Conservation (phyloP, 2,113 vertebrate species). For the Phylloscopus whistleri region DNA sequence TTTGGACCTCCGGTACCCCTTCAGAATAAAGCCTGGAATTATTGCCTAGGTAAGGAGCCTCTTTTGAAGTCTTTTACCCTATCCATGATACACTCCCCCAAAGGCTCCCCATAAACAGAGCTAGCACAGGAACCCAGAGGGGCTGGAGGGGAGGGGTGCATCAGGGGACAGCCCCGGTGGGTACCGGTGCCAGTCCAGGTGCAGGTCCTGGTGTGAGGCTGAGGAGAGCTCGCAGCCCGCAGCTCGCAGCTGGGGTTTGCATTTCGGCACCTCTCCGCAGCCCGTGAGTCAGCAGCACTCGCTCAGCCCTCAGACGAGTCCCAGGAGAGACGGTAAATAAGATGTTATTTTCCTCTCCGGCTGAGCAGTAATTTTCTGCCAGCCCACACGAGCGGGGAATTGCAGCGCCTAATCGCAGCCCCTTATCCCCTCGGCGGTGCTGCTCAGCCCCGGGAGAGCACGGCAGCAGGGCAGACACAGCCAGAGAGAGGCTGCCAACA, state of each 20-base stretch:
- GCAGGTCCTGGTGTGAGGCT: rapidly evolving
- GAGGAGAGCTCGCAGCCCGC: rapidly evolving
- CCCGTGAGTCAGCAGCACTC: slow-evolving; percentile 24
- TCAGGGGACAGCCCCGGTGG: neutral
- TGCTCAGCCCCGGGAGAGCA: neutral
- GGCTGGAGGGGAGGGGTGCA: no score
- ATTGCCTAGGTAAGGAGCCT: no score
- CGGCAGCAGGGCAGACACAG: neutral
- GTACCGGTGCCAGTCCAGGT: rapidly evolving
- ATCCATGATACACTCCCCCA: no score
- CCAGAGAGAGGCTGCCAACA: rapidly evolving
- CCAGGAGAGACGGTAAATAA: slow-evolving; percentile 49
- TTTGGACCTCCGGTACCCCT: no score
- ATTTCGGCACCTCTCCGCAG: neutral
- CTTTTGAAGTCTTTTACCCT: no score
- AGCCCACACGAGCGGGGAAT: slow-evolving; percentile 18
- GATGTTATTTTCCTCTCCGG: slow-evolving; percentile 46
- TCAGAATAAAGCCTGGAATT: no score
- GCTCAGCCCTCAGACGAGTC: slow-evolving; percentile 41
- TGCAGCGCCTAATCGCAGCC: neutral
- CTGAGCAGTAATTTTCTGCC: slow-evolving; percentile 57
- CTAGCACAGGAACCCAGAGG: no score
- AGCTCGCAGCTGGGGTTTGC: neutral
- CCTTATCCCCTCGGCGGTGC: neutral
- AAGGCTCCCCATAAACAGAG: no score